phyloP scores from a whole-genome alignment of 2,888 invertebrate species.

The Ethmia dodecea region DNA sequence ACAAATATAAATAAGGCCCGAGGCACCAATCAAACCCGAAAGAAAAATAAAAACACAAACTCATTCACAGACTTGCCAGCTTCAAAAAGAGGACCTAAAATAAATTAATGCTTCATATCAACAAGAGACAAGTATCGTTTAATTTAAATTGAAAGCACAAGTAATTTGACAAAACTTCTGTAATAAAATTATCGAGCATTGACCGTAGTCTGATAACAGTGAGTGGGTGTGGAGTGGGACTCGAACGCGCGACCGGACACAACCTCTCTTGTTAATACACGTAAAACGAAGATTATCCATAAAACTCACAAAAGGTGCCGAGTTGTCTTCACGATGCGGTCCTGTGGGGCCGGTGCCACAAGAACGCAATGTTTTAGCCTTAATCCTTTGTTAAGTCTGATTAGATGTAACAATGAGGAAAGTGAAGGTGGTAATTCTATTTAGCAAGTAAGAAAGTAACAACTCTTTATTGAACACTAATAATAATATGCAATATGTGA shows the following conservation, averaged over 20 bases:
- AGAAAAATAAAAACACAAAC: not conserved
- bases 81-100: constrained; percentile 21
- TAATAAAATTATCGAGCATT: constrained; percentile 74
- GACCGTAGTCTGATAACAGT: constrained; percentile 58
- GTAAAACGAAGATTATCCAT: constrained; percentile 69
- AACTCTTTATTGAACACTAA: too few relatives aligned
- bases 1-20: too few relatives aligned
- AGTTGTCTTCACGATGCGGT: constrained; percentile 56
- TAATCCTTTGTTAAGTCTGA: too few relatives aligned
- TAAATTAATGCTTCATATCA: constrained; percentile 53
- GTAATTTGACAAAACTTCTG: constrained; percentile 75
- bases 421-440: too few relatives aligned
- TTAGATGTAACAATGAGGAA: too few relatives aligned
- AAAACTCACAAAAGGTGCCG: constrained; percentile 73
- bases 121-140: constrained; percentile 60
- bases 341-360: constrained; percentile 40
- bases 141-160: constrained; percentile 70
- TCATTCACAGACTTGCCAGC: constrained; percentile 2
- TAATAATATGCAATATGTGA: too few relatives aligned
- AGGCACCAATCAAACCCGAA: too few relatives aligned
- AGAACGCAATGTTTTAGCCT: too few relatives aligned
- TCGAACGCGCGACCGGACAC: constrained; percentile 58
- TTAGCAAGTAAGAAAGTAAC: too few relatives aligned
- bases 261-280: constrained; percentile 64
- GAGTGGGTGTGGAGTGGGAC: constrained; percentile 45